A percentile compares a stretch with the other conserved stretches of the same genome.
phyloP scores from a whole-genome alignment of 2,113 vertebrate genomes.

The Hemibagrus wyckioides region DNA sequence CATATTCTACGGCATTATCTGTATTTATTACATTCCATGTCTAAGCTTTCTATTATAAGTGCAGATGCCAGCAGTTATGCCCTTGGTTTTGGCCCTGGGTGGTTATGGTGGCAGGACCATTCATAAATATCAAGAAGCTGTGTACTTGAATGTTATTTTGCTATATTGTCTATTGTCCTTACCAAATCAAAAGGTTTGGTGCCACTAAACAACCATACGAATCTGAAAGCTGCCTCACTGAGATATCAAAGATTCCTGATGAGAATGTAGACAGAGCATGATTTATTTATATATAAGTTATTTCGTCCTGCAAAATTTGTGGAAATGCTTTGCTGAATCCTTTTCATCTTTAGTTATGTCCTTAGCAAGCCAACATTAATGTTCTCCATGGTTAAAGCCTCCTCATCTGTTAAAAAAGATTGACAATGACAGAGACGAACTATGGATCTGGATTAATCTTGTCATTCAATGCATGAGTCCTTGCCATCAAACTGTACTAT shows the following conservation, averaged over 20 bases:
- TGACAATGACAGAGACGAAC: neutral
- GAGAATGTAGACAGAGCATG: neutral
- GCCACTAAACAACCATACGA: neutral
- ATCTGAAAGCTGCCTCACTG: neutral
- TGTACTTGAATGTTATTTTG: neutral
- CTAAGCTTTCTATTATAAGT: neutral
- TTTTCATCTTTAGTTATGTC: neutral
- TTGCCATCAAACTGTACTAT: neutral
- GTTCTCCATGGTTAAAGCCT: neutral
- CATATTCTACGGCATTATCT: neutral
- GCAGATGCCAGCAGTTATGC: neutral
- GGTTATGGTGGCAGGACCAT: neutral
- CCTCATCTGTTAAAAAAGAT: neutral
- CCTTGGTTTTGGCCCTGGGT: neutral
- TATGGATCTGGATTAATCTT: neutral
- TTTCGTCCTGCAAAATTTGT: neutral
- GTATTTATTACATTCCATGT: neutral
- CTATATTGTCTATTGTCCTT: neutral
- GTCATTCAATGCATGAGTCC: neutral
- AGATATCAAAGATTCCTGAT: neutral
- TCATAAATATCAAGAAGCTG: neutral
- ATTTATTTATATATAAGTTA: neutral
- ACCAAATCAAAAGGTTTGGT: neutral
- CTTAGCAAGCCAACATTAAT: neutral
- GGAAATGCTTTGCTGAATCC: neutral